Percentiles rank a stretch among this genome's conserved stretches.
These are phyloP conservation scores for Bibio marci DNA, from an alignment of 2,888 invertebrate species.

Conservation along the genomic window DNA sequence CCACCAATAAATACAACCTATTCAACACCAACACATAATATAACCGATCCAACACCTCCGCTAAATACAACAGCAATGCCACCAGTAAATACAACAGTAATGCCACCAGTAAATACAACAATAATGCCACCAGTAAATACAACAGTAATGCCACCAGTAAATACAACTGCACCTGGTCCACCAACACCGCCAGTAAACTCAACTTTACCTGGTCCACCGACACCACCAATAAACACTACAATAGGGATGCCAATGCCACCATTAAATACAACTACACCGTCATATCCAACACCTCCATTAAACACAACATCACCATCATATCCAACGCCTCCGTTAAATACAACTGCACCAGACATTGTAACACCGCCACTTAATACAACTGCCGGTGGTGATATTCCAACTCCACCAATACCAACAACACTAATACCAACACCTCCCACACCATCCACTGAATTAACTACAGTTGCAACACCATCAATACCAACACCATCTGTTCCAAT, in stretches of 20 bases:
- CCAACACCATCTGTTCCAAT: conserved; percentile 4
- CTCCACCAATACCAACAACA: conserved; percentile 2
- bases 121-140: background rate
- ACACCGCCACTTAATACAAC: conserved; percentile 1
- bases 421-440: background rate
- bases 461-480: background rate
- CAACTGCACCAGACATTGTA: conserved; percentile 1
- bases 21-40: conserved; percentile 5
- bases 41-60: conserved; percentile 5
- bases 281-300: conserved; percentile 15
- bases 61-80: conserved; percentile 10
- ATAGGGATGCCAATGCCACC: conserved; percentile 14
- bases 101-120: too few relatives aligned
- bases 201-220: background rate
- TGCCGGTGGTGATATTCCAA: background rate
- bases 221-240: background rate
- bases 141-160: conserved; percentile 2
- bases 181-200: background rate
- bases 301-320: conserved; percentile 12
- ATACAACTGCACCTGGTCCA: conserved; percentile 2
- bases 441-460: background rate
- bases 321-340: background rate
- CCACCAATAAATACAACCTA: background rate
- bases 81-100: background rate
- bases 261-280: conserved; percentile 5